These are phyloP conservation scores for Callaeas wilsoni DNA, from an alignment of 2,113 vertebrate genomes.

Conservation along the genomic window DNA sequence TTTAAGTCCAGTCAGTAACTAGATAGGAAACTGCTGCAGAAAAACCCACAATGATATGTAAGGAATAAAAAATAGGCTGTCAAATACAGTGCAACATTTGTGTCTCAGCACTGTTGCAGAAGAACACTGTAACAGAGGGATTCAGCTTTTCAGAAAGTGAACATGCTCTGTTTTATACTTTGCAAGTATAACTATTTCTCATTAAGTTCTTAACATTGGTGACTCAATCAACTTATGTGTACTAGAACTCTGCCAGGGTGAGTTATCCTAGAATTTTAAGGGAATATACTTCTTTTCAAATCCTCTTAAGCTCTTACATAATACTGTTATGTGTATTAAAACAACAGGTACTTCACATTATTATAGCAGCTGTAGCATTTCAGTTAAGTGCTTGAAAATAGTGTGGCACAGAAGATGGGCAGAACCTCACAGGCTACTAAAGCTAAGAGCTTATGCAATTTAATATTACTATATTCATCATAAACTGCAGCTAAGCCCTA, in stretches of 20 bases:
- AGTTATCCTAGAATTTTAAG: background rate
- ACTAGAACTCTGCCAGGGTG: background rate
- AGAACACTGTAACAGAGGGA: background rate
- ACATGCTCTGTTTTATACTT: background rate
- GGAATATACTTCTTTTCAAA: constrained; percentile 8
- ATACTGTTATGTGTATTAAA: constrained; percentile 1
- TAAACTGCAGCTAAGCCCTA: background rate
- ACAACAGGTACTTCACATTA: background rate
- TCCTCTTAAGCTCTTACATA: constrained; percentile 43
- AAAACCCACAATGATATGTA: background rate
- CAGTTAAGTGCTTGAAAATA: background rate
- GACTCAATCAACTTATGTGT: background rate
- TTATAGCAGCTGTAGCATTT: background rate
- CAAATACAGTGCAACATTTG: background rate
- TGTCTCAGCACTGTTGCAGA: background rate
- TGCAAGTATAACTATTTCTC: background rate
- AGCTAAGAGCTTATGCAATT: background rate
- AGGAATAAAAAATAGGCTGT: background rate
- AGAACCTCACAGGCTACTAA: background rate
- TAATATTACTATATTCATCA: background rate
- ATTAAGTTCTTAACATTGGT: background rate
- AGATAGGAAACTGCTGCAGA: background rate
- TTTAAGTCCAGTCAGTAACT: background rate
- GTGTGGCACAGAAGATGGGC: background rate
- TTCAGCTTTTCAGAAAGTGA: background rate